Evolutionary conservation across 2,888 invertebrate genomes (phyloP).

Genomic region (Drosophila kokeensis): DNA sequence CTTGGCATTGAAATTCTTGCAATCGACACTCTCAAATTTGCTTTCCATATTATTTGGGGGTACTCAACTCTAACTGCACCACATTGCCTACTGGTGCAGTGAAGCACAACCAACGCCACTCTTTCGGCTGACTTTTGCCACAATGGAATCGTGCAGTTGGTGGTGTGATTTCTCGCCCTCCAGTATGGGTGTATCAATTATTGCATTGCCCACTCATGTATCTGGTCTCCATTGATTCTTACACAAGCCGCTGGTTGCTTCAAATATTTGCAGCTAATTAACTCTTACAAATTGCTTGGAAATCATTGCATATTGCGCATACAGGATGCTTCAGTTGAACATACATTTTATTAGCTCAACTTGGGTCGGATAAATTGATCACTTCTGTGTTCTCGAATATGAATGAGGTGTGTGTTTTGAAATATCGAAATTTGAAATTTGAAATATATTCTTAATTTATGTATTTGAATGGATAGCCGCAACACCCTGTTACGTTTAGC

Average conservation of each 20-base stretch:
- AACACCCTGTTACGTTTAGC: slow-evolving; percentile 58
- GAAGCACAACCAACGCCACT: slow-evolving; percentile 50
- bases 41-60: slow-evolving; percentile 38
- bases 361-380: not conserved
- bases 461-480: not conserved
- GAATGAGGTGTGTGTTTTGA: not conserved
- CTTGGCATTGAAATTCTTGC: slow-evolving; percentile 73
- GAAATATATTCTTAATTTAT: slow-evolving; percentile 1
- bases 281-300: slow-evolving; percentile 58
- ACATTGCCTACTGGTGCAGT: slow-evolving; percentile 37
- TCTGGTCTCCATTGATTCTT: slow-evolving; percentile 54
- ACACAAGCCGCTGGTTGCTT: slow-evolving; percentile 62
- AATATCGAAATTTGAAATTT: too few relatives aligned
- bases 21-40: slow-evolving; percentile 23
- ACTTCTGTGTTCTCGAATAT: not conserved
- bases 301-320: slow-evolving; percentile 36
- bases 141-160: slow-evolving; percentile 40
- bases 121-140: slow-evolving; percentile 45
- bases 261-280: slow-evolving; percentile 70
- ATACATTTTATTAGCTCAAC: not conserved
- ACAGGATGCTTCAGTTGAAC: slow-evolving; percentile 38
- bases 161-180: slow-evolving; percentile 27
- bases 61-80: slow-evolving; percentile 29
- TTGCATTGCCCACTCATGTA: slow-evolving; percentile 34
- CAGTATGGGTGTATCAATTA: slow-evolving; percentile 42